A percentile compares a stretch with the other conserved stretches of the same genome.
phyloP scores from a whole-genome alignment of 2,797 vertebrate species.

The Epinephelus coioides region DNA sequence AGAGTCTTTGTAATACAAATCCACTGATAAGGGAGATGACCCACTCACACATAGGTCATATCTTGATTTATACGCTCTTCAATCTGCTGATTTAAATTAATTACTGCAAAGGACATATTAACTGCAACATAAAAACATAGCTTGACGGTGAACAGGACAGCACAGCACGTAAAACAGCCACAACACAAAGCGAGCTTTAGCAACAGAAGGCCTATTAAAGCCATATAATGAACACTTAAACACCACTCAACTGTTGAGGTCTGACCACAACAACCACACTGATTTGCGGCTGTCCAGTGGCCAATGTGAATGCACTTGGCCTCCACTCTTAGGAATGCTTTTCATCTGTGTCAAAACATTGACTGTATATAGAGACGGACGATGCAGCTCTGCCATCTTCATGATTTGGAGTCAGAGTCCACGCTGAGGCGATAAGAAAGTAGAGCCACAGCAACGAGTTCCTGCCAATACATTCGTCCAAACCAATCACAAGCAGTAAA shows the following conservation, averaged over 20 bases:
- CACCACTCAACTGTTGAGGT: neutral
- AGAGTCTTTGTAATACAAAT: constrained; percentile 23
- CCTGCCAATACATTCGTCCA: too few species aligned
- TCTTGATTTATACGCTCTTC: constrained; percentile 30
- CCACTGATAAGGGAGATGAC: constrained; percentile 22
- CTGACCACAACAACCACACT: constrained; percentile 1
- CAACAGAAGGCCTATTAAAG: neutral
- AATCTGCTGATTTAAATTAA: constrained; percentile 15
- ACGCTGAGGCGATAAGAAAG: too few species aligned
- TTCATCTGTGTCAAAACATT: neutral
- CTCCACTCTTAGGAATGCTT: neutral
- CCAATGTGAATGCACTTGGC: constrained; percentile 7
- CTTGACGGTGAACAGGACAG: constrained; percentile 3
- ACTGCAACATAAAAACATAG: neutral
- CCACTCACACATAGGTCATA: neutral
- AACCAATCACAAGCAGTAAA: too few species aligned
- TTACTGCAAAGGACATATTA: neutral
- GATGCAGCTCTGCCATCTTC: too few species aligned
- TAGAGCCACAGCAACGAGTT: too few species aligned
- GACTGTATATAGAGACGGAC: too few species aligned
- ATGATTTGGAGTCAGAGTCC: too few species aligned
- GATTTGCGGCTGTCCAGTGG: neutral
- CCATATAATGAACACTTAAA: neutral
- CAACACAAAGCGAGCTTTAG: neutral
- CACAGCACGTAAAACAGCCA: neutral